phyloP scores from a whole-genome alignment of 2,113 vertebrate species.

The Petrocephalus microphthalmus region DNA sequence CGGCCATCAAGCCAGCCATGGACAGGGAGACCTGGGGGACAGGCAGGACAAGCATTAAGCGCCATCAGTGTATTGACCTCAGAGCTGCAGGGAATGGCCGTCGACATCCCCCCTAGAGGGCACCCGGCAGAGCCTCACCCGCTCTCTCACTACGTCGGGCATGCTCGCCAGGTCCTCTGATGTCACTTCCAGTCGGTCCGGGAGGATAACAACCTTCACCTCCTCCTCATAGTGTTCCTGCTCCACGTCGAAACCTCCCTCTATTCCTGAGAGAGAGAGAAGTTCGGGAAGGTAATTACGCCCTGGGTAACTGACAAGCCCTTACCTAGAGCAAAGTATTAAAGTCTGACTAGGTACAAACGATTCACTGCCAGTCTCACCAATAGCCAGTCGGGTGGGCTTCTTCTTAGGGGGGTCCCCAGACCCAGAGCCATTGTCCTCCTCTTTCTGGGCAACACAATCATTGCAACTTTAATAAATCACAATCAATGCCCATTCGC shows the following conservation, averaged over 20 bases:
- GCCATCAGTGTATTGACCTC: neutral
- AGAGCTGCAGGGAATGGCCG: neutral
- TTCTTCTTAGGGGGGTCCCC: conserved; percentile 97
- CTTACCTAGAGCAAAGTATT: neutral
- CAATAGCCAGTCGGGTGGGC: conserved; percentile 92
- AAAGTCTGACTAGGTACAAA: neutral
- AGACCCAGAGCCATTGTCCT: conserved; percentile 72
- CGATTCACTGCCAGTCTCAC: conserved; percentile 53
- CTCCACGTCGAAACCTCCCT: conserved; percentile 94
- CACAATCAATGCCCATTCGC: neutral
- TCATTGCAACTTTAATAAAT: neutral
- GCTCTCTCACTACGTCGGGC: conserved; percentile 84
- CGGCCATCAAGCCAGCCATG: conserved; percentile 79
- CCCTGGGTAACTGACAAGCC: neutral
- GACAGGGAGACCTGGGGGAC: conserved; percentile 77
- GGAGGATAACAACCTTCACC: conserved; percentile 89
- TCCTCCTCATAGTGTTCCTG: conserved; percentile 90
- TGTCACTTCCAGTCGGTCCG: conserved; percentile 85
- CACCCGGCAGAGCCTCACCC: conserved; percentile 61
- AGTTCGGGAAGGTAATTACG: neutral
- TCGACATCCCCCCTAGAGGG: neutral
- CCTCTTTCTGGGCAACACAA: conserved; percentile 65
- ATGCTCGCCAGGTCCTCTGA: conserved; percentile 77
- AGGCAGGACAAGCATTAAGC: neutral
- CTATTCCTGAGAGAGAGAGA: conserved; percentile 69